Conservation (phyloP, 2,888 invertebrate genomes). For the Arrhopalites spinosus region DNA sequence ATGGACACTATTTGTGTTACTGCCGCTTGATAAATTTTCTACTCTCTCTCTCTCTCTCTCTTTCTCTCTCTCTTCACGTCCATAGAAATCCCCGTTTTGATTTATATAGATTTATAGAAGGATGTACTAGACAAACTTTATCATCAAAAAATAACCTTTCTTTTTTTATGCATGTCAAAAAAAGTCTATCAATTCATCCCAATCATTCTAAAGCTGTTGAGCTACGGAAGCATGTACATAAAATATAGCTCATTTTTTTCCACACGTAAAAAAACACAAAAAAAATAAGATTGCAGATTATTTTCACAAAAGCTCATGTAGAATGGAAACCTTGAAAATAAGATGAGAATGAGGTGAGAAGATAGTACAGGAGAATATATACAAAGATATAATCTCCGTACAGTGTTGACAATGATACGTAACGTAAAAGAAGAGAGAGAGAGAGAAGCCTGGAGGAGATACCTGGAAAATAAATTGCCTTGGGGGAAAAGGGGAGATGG, state of each 20-base stretch:
- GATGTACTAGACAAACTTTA: no score
- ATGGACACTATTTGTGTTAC: constrained; percentile 26
- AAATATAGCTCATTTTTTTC: neutral
- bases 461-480: neutral
- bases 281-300: neutral
- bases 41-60: neutral
- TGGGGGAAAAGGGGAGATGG: neutral
- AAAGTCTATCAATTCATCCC: no score
- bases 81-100: neutral
- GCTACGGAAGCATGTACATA: neutral
- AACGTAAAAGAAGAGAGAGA: neutral
- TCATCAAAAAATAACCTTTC: no score
- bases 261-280: neutral
- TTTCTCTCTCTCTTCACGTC: neutral
- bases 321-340: neutral
- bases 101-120: neutral
- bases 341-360: neutral
- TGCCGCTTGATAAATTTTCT: constrained; percentile 22
- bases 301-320: neutral
- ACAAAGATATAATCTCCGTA: neutral
- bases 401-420: neutral
- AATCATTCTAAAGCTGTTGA: no score
- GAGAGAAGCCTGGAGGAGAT: neutral
- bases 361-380: no score
- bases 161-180: no score